These are phyloP conservation scores for Lanius ludovicianus DNA, from an alignment of 2,113 vertebrate species.

Conservation along the genomic window DNA sequence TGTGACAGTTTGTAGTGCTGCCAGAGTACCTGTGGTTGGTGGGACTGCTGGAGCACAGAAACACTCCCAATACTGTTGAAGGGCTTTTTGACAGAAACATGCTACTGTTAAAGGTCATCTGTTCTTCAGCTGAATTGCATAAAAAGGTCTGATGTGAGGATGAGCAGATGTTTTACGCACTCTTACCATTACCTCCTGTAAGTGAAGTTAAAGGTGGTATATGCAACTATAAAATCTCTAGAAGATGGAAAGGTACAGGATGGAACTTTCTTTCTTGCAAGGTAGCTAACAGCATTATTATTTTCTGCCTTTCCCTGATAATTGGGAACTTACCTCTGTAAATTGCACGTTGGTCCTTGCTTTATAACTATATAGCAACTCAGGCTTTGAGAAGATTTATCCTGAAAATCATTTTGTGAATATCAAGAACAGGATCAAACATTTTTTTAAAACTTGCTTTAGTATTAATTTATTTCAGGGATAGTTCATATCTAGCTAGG, in stretches of 20 bases:
- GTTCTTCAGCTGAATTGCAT: neutral
- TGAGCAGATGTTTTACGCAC: neutral
- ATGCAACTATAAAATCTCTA: neutral
- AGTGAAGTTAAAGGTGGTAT: neutral
- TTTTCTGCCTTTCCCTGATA: conserved; percentile 1
- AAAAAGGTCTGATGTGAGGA: neutral
- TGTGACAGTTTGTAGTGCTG: neutral
- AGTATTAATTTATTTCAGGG: neutral
- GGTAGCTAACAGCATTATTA: neutral
- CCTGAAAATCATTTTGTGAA: neutral
- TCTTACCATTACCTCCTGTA: neutral
- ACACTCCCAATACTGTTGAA: neutral
- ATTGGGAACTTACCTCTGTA: neutral
- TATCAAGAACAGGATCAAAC: neutral
- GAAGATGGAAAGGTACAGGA: neutral
- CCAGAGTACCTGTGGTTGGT: neutral
- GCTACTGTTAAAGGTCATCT: neutral
- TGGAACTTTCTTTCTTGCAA: neutral
- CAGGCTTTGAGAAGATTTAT: neutral
- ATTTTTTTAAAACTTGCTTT: neutral
- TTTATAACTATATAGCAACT: neutral
- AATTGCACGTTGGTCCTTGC: neutral
- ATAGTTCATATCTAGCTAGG: neutral
- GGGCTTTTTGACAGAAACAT: neutral
- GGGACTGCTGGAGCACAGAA: neutral